phyloP scores from a whole-genome alignment of 2,113 vertebrate genomes.

The Psammodynastes pulverulentus region DNA sequence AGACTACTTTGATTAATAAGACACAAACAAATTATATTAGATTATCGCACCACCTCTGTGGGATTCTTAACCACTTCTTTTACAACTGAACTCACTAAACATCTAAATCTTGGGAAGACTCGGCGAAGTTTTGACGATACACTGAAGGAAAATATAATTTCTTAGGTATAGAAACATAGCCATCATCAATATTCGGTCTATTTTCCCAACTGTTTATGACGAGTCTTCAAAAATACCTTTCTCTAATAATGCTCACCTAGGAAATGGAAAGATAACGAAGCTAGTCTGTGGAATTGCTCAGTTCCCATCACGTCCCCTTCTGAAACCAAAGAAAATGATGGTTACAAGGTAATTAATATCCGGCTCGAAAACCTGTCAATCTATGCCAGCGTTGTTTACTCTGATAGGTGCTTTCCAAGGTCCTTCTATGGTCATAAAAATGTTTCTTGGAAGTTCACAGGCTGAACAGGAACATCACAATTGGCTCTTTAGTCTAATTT shows the following conservation, averaged over 20 bases:
- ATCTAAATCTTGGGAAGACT: constrained; percentile 2
- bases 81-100: constrained; percentile 25
- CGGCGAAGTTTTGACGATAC: constrained; percentile 9
- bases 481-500: neutral
- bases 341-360: neutral
- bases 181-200: neutral
- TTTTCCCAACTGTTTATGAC: neutral
- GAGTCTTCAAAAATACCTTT: neutral
- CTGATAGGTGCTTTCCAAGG: neutral
- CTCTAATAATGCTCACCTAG: neutral
- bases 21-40: constrained; percentile 30
- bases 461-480: neutral
- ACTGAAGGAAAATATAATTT: neutral
- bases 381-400: neutral
- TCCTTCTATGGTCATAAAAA: neutral
- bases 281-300: neutral
- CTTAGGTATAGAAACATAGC: neutral
- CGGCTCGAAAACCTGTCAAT: neutral
- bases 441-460: neutral
- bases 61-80: constrained; percentile 10
- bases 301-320: neutral
- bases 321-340: neutral
- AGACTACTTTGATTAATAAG: constrained; percentile 36
- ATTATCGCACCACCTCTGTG: constrained; percentile 1
- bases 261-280: neutral